These are phyloP conservation scores for Erinaceus europaeus DNA, from an alignment of 2,113 vertebrate species.

Conservation along the genomic window DNA sequence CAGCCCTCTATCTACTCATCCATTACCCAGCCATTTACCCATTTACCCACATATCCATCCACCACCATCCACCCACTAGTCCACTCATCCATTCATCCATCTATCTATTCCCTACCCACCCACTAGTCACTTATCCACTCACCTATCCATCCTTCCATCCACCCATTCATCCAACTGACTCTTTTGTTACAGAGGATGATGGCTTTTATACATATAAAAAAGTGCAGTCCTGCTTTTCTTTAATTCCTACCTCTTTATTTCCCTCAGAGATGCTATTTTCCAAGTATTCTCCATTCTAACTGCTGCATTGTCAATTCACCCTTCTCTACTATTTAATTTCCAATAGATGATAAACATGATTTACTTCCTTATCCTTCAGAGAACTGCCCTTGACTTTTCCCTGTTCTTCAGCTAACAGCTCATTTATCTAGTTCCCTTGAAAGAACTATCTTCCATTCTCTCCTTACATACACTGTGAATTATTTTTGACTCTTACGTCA, in stretches of 20 bases:
- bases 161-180: neutral
- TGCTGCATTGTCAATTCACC: neutral
- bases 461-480: rapidly evolving
- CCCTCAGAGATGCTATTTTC: too few species aligned
- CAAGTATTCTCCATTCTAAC: too few species aligned
- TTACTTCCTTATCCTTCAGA: neutral
- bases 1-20: neutral
- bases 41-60: neutral
- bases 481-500: too few species aligned
- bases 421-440: neutral
- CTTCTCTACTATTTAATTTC: neutral
- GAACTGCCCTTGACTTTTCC: neutral
- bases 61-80: neutral
- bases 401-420: neutral
- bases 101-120: neutral
- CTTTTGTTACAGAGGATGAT: rapidly evolving
- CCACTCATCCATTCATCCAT: too few species aligned
- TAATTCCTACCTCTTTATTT: rapidly evolving
- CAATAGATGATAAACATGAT: neutral
- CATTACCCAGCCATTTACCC: neutral
- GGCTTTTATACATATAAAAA: neutral
- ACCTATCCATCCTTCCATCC: neutral
- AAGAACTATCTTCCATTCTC: neutral
- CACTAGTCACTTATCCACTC: neutral
- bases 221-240: neutral